Evolutionary conservation across 2,113 vertebrate genomes (phyloP).

Genomic region (Anhinga anhinga): DNA sequence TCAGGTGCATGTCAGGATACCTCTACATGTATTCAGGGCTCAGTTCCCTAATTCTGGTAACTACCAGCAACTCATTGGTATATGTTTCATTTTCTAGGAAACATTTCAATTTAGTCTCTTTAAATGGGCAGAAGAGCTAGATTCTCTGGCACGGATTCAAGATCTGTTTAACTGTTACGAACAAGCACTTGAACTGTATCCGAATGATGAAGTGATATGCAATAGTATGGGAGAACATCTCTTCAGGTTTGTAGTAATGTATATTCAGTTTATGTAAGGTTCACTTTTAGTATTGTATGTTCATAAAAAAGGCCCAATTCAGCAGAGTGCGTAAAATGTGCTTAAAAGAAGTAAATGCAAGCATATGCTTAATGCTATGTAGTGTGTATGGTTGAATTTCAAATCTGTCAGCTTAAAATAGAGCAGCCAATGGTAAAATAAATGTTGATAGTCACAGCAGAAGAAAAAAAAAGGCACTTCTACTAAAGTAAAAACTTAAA

Average conservation of each 20-base stretch:
- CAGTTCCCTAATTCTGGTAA: background rate
- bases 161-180: slow-evolving; percentile 95
- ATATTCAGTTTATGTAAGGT: background rate
- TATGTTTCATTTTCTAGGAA: slow-evolving; percentile 75
- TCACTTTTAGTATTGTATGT: background rate
- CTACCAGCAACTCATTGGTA: background rate
- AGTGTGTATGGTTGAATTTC: background rate
- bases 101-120: slow-evolving; percentile 94
- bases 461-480: background rate
- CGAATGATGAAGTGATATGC: slow-evolving; percentile 91
- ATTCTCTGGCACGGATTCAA: slow-evolving; percentile 86
- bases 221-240: slow-evolving; percentile 98
- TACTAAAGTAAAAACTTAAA: background rate
- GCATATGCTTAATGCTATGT: background rate
- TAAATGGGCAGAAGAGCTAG: slow-evolving; percentile 93
- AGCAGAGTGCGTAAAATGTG: background rate
- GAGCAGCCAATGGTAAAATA: background rate
- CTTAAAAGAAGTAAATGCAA: background rate
- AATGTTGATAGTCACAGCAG: background rate
- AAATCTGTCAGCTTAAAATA: background rate
- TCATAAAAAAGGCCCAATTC: background rate
- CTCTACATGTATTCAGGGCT: background rate
- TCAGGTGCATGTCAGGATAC: background rate
- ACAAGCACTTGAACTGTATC: slow-evolving; percentile 92
- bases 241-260: slow-evolving; percentile 84